phyloP scores from a whole-genome alignment of 2,888 invertebrate genomes.

The Mayetiola destructor region DNA sequence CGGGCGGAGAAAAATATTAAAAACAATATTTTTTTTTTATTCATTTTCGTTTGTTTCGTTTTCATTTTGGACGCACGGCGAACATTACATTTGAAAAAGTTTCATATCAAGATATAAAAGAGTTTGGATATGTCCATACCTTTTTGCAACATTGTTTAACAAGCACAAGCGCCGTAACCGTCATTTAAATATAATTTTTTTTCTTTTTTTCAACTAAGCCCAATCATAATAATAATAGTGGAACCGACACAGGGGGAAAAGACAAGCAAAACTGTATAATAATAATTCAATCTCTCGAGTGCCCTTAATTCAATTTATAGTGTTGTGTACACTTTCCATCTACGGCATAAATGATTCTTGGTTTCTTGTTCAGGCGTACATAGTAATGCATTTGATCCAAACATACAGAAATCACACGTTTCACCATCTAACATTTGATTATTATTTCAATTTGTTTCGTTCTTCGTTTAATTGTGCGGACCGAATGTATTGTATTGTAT shows the following conservation, averaged over 20 bases:
- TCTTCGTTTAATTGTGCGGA: not conserved
- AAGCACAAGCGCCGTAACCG: constrained; percentile 6
- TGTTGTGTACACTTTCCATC: not conserved
- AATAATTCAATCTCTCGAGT: no score
- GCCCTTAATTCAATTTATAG: constrained; percentile 11
- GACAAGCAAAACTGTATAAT: not conserved
- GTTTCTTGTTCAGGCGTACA: not conserved
- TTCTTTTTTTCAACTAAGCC: no score
- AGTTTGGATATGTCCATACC: no score
- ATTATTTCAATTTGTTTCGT: not conserved
- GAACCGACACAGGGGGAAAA: not conserved
- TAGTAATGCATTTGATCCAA: not conserved
- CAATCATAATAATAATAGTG: constrained; percentile 5
- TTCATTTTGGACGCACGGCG: no score
- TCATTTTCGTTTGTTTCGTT: no score
- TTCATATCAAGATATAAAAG: no score
- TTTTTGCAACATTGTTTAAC: no score
- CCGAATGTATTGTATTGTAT: not conserved
- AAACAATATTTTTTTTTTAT: no score
- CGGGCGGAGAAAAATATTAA: constrained; percentile 5
- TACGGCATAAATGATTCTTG: no score
- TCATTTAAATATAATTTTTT: constrained; percentile 5
- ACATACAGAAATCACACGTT: constrained; percentile 8
- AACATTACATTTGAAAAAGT: no score
- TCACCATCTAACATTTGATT: not conserved